Conservation (phyloP, 2,797 vertebrate species). For the Heteromormyrus szaboi region DNA sequence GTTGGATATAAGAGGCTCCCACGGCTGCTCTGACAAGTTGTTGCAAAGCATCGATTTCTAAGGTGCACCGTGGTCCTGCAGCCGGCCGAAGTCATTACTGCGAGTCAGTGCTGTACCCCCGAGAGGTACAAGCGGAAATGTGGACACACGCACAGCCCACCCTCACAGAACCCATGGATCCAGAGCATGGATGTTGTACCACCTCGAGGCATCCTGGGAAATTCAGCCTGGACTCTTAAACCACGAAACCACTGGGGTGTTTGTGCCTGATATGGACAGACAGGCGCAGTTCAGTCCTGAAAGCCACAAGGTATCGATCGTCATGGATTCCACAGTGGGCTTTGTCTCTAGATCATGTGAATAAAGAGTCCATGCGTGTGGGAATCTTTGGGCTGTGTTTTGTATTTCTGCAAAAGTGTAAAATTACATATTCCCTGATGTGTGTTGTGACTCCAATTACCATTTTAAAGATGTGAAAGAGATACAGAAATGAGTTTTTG, state of each 20-base stretch:
- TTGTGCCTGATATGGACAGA: constrained; percentile 51
- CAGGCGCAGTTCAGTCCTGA: constrained; percentile 44
- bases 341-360: constrained; percentile 14
- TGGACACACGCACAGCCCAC: background rate
- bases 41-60: background rate
- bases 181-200: background rate
- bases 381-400: background rate
- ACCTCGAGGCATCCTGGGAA: background rate
- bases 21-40: background rate
- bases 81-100: background rate
- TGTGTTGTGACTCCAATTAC: background rate
- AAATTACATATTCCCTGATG: constrained; percentile 47
- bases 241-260: constrained; percentile 13
- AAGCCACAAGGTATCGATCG: constrained; percentile 60
- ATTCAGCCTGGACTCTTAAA: background rate
- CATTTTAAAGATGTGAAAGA: constrained; percentile 7
- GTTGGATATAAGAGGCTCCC: background rate
- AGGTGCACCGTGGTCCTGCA: background rate
- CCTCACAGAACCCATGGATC: background rate
- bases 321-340: constrained; percentile 58
- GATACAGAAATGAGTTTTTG: background rate
- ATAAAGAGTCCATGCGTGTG: background rate
- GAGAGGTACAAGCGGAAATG: background rate
- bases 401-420: background rate
- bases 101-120: background rate